Evolutionary conservation across 1,140 invertebrate species (phyloP), one percentile per base, ranked within the genome.

Genomic region (Zaprionus davidi): DNA sequence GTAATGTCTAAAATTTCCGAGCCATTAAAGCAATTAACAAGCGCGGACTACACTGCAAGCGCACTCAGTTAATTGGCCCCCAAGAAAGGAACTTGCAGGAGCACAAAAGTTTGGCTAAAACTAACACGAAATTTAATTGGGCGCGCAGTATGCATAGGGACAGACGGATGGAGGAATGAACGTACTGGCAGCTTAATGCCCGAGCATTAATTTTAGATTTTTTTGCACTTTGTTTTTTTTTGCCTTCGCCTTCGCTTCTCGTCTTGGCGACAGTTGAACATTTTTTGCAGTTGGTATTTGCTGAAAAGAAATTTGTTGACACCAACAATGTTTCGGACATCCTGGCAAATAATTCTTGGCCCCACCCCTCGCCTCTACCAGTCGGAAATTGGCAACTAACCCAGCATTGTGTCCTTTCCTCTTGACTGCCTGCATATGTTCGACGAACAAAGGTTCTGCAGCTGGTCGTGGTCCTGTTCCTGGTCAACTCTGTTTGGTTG

Each of bases 281-380:
- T 73, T 83, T 78, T 80, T 78, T 69, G 57, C 57, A 66, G 51
- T 70, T 86, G 82, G 82, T 76, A 76, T 83, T 78, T 71, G 73
- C 53, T 81, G 71, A 80, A 91, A 88, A 81, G 73, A 75, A 86
- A 87, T 91, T 91, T 88, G 80, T 76, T 88, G 88, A 91, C 90
- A 91, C 84, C 85, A 88, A 91, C 90, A 91, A 91, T 91, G 88
- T 91, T 91, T 91, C 85, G 88, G 80, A 91, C 88, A 91, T 91
- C 88, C 88, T 85, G 88, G 77, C 73, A 88, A 91, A 91, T 91
- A 85, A 91, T 83, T 88, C 82, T 91, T 80, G 65, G 66, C 20
- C 15, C 41, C 26, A 24, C 15, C 28, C 63, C 15, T n/a, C 41
- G 13, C 9, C 41, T 38, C 36, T 38, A 36, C n/a, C 31, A 31